Evolutionary conservation across 1,140 invertebrate species (phyloP), one percentile per base, ranked within the genome.

Genomic region (Epicauta chinensis): DNA sequence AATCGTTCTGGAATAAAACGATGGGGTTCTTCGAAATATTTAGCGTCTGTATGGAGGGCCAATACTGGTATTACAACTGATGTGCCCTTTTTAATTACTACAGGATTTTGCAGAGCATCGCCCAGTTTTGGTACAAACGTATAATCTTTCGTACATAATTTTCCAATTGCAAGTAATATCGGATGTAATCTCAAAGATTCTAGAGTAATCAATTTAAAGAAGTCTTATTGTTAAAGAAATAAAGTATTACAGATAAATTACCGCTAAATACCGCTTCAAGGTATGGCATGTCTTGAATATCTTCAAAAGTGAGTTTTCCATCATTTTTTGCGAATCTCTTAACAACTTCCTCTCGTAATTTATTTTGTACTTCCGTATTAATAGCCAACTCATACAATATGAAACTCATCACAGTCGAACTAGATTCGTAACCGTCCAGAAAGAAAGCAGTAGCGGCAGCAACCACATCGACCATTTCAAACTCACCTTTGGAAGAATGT

Each of bases 351-450:
- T 80, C 61, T 29, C 79, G 73, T 2, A 90, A 64, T 66, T 80
- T 83, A 1, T 82, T 71, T 61, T 89, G 86, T 34, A 79, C 76
- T 1, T 76, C 70, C 3, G 74, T 77, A 70, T 84, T 80, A 11
- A 57, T 71, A 3, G 83, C 78, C 14, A 89, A 62, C 35, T 81
- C 74, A 60, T 84, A 87, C 6, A 62, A 13, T 2, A 52, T 44
- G 40, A 53, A 54, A 49, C 37, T 48, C 14, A 62, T 41, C 2
- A 46, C 51, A 1, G 30, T 36, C 7, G 60, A 31, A 53, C 49
- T 59, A 0, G 81, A 81, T 45, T 81, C 79, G 56, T 75, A 80
- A 4, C 82, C 81, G 16, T 80, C 81, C 16, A 81, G 62, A 58
- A 80, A 77, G 52, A 81, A 80, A 0, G 78, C 55, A 37, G 77